These are phyloP conservation scores for Sericinus montela DNA, from an alignment of 2,888 invertebrate genomes.

Conservation along the genomic window DNA sequence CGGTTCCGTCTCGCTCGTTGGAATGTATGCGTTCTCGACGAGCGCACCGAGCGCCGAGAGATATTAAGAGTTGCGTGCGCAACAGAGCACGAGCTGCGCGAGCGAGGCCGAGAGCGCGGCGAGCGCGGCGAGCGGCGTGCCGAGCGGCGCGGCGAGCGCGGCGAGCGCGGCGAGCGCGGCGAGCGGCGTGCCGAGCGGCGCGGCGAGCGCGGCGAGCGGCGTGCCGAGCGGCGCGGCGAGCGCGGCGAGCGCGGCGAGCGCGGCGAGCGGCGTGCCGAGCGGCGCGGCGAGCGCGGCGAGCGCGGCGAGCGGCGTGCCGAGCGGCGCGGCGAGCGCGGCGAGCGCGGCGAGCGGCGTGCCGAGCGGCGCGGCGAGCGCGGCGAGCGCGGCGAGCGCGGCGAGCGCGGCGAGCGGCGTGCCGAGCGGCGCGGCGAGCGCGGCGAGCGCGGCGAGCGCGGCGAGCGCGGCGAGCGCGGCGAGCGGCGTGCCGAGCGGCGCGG, in stretches of 20 bases:
- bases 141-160: conserved; percentile 53
- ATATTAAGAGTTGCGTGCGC: conserved; percentile 52
- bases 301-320: too few relatives aligned
- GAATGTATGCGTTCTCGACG: conserved; percentile 6
- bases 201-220: conserved; percentile 33
- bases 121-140: conserved; percentile 21
- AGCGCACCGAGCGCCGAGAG: conserved; percentile 19
- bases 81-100: conserved; percentile 35
- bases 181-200: conserved; percentile 24
- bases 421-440: conserved; percentile 43
- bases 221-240: conserved; percentile 28
- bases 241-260: conserved; percentile 32
- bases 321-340: conserved; percentile 79
- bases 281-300: conserved; percentile 34
- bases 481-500: conserved; percentile 79
- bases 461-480: conserved; percentile 81
- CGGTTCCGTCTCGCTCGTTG: conserved; percentile 13
- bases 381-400: conserved; percentile 23
- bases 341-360: conserved; percentile 77
- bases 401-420: conserved; percentile 43
- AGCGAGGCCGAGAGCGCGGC: conserved; percentile 23
- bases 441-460: too few relatives aligned
- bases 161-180: conserved; percentile 24
- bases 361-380: conserved; percentile 27
- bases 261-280: conserved; percentile 46